A percentile compares a stretch with the other conserved stretches of the same genome.
These are phyloP conservation scores for Drosophila monieri DNA, from an alignment of 2,888 invertebrate genomes.

Conservation along the genomic window DNA sequence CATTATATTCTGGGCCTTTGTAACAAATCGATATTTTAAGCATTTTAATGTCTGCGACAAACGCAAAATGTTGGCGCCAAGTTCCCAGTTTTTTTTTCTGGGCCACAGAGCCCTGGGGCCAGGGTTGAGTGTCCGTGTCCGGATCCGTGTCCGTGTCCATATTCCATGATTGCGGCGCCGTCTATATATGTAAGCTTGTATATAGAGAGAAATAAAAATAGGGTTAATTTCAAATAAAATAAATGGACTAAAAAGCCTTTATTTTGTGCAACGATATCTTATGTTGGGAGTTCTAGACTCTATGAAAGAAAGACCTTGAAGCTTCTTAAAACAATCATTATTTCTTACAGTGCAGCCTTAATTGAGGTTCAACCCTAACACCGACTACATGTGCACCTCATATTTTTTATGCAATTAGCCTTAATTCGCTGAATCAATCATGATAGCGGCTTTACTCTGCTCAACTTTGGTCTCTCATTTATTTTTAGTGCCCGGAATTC, in stretches of 20 bases:
- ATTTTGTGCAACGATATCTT: background rate
- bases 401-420: constrained; percentile 76
- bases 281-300: background rate
- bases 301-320: no score
- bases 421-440: constrained; percentile 75
- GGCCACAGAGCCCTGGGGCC: constrained; percentile 23
- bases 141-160: constrained; percentile 57
- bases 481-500: constrained; percentile 45
- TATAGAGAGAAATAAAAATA: background rate
- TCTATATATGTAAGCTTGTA: constrained; percentile 12
- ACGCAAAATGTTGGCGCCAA: constrained; percentile 76
- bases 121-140: constrained; percentile 54
- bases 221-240: background rate
- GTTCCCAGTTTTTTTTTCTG: constrained; percentile 25
- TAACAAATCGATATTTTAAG: constrained; percentile 76
- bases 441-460: constrained; percentile 48
- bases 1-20: constrained; percentile 57
- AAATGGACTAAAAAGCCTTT: background rate
- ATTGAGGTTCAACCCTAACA: constrained; percentile 47
- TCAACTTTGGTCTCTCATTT: constrained; percentile 34
- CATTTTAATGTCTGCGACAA: constrained; percentile 78
- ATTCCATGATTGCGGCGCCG: constrained; percentile 29
- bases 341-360: constrained; percentile 24
- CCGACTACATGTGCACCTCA: constrained; percentile 69
- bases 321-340: no score